Evolutionary conservation across 35 echinoderm and acorn worm species (phyloP).

Genomic region (Diadema setosum): DNA sequence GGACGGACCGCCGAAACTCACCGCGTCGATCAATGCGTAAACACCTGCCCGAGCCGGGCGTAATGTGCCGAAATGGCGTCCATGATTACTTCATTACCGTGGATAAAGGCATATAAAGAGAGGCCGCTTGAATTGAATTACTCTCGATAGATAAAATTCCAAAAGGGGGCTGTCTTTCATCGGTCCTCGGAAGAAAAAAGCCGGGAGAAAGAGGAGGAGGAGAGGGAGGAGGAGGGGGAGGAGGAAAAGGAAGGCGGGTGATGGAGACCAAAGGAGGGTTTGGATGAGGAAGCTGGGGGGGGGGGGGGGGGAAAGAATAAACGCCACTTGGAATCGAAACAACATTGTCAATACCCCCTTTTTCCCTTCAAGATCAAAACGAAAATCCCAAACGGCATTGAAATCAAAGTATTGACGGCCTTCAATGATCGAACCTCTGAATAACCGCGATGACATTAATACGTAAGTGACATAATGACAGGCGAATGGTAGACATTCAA

Average conservation of each 20-base stretch:
- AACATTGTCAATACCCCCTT: too few relatives aligned
- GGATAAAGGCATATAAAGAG: not conserved
- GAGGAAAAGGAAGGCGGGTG: not conserved
- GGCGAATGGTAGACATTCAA: too few relatives aligned
- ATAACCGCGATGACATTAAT: too few relatives aligned
- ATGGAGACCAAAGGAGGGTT: not conserved
- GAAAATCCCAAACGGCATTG: too few relatives aligned
- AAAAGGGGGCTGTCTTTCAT: not conserved
- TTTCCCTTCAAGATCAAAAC: too few relatives aligned
- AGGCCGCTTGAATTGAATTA: slow-evolving; percentile 11
- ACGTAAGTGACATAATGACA: too few relatives aligned
- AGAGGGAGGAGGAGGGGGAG: not conserved
- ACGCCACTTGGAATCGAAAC: too few relatives aligned
- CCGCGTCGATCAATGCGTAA: slow-evolving; percentile 1
- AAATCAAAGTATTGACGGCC: too few relatives aligned
- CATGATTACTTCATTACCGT: not conserved
- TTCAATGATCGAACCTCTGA: too few relatives aligned
- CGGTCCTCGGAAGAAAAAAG: not conserved
- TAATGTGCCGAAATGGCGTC: not conserved
- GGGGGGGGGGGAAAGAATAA: not conserved
- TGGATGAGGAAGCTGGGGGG: not conserved
- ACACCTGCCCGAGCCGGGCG: not conserved
- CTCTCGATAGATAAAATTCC: not conserved
- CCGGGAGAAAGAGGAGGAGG: not conserved
- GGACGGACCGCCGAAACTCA: not conserved